phyloP scores from a whole-genome alignment of 2,113 vertebrate genomes.

The Tringa solitaria region DNA sequence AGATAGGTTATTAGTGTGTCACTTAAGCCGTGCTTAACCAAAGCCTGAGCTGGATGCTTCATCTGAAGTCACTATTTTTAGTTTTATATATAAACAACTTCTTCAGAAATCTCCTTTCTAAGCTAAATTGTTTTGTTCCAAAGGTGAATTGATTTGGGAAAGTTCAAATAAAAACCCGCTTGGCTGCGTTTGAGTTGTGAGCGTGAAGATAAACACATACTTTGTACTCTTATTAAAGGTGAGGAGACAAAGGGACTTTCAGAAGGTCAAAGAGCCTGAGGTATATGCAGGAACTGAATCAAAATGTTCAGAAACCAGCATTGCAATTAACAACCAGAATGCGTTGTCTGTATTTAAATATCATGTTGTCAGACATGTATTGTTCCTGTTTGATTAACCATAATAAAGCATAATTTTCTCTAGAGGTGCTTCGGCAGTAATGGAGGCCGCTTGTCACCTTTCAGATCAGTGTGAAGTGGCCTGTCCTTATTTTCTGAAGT shows the following conservation, averaged over 20 bases:
- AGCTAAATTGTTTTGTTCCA: slow-evolving; percentile 1
- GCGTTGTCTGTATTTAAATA: background rate
- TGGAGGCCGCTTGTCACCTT: background rate
- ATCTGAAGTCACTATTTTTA: background rate
- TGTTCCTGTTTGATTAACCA: slow-evolving; percentile 14
- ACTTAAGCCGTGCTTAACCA: background rate
- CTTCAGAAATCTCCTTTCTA: background rate
- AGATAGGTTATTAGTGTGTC: background rate
- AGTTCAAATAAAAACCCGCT: slow-evolving; percentile 41
- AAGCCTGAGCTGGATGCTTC: background rate
- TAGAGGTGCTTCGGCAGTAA: background rate
- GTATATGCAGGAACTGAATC: background rate
- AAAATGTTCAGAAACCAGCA: background rate
- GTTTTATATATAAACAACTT: slow-evolving; percentile 3
- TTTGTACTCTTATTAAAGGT: background rate
- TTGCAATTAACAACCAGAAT: background rate
- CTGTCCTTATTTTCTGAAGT: background rate
- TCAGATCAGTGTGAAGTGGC: background rate
- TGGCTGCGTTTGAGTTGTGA: slow-evolving; percentile 2
- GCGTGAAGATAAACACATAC: slow-evolving; percentile 30
- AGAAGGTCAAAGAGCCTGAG: background rate
- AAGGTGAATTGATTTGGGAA: slow-evolving; percentile 37
- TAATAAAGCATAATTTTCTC: slow-evolving; percentile 24
- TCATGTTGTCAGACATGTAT: background rate
- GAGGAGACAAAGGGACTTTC: background rate